Conservation (phyloP, 2,113 vertebrate species). For the Motacilla alba region DNA sequence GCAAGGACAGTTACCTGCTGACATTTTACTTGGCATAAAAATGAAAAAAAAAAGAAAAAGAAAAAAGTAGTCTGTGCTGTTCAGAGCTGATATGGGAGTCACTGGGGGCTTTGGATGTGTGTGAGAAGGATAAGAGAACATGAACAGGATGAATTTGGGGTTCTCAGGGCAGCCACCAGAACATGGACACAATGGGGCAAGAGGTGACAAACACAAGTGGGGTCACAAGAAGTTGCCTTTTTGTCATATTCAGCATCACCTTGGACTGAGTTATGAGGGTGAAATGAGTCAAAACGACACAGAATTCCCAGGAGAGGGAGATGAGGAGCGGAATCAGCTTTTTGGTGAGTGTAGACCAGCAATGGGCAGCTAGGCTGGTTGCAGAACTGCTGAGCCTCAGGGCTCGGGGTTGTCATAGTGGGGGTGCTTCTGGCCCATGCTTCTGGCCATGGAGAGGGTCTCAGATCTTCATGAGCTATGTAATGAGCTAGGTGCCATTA, state of each 20-base stretch:
- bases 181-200: neutral
- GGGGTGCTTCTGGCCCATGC: neutral
- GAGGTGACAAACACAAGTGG: neutral
- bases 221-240: neutral
- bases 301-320: too few relatives aligned
- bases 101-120: neutral
- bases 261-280: neutral
- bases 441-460: neutral
- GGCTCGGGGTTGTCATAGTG: accelerated
- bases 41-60: neutral
- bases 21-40: neutral
- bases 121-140: neutral
- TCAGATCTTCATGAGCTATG: accelerated
- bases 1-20: neutral
- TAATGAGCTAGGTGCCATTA: neutral
- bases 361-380: neutral
- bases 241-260: neutral
- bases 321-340: neutral
- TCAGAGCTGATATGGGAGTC: neutral
- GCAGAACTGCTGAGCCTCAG: accelerated
- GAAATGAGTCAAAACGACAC: accelerated
- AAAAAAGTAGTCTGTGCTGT: neutral
- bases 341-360: neutral
- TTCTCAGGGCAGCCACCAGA: neutral
- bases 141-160: neutral